Conservation (phyloP, 2,113 vertebrate genomes). For the Empidonax alnorum region DNA sequence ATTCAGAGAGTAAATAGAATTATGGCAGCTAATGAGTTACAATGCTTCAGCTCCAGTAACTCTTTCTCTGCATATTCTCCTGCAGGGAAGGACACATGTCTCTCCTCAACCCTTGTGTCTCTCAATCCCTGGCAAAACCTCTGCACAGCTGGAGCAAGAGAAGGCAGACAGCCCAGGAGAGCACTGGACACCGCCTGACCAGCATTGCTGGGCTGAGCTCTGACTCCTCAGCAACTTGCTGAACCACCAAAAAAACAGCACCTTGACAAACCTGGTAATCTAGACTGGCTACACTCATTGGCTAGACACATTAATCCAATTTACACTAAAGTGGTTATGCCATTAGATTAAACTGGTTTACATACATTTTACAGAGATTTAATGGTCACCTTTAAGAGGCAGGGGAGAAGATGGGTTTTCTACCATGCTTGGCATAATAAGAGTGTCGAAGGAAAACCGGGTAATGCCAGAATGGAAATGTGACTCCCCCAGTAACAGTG, state of each 20-base stretch:
- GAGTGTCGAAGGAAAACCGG: not conserved
- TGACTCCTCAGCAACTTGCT: not conserved
- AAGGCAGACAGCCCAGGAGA: not conserved
- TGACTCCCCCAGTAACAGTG: not conserved
- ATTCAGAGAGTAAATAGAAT: conserved; percentile 10
- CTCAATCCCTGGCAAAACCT: not conserved
- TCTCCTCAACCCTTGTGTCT: not conserved
- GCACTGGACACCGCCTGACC: too few species aligned
- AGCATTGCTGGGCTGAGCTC: fast-evolving
- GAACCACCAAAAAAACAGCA: not conserved
- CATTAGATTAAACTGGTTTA: not conserved
- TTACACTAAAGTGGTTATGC: not conserved
- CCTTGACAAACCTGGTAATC: not conserved
- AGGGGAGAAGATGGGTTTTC: not conserved
- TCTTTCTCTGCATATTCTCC: not conserved
- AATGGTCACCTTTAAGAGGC: not conserved
- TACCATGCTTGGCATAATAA: not conserved
- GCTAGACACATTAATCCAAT: not conserved
- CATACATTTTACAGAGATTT: not conserved
- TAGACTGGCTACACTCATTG: not conserved
- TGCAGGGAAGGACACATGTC: not conserved
- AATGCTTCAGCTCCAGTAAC: not conserved
- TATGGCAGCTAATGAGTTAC: conserved; percentile 32
- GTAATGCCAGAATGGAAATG: not conserved
- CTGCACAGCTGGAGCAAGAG: not conserved